A percentile compares a stretch with the other conserved stretches of the same genome.
Evolutionary conservation across 2,113 vertebrate genomes (phyloP).

Genomic region (Abramis brama): DNA sequence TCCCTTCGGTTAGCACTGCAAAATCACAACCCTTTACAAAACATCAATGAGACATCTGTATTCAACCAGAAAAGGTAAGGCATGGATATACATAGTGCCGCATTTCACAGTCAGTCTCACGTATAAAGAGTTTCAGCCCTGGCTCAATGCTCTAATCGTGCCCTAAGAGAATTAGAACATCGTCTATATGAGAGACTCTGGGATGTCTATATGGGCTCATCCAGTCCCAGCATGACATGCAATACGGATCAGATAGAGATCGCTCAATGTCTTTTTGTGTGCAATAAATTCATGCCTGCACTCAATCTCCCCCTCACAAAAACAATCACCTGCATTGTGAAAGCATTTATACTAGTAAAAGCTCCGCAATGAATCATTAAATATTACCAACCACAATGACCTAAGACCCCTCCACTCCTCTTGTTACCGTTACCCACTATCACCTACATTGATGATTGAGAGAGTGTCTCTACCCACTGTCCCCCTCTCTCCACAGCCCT

Average conservation of each 20-base stretch:
- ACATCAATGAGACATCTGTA: slow-evolving; percentile 30
- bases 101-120: slow-evolving; percentile 31
- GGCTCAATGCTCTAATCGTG: slow-evolving; percentile 7
- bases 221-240: slow-evolving; percentile 62
- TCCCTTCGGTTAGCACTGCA: slow-evolving; percentile 8
- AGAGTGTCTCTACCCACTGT: slow-evolving; percentile 31
- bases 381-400: slow-evolving; percentile 46
- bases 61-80: slow-evolving; percentile 36
- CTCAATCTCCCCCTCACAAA: slow-evolving; percentile 40
- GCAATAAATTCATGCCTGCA: slow-evolving; percentile 49
- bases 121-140: slow-evolving; percentile 19
- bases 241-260: slow-evolving; percentile 58
- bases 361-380: slow-evolving; percentile 49
- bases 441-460: not conserved
- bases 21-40: not conserved
- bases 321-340: slow-evolving; percentile 56
- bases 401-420: not conserved
- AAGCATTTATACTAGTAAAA: slow-evolving; percentile 56
- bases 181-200: slow-evolving; percentile 58
- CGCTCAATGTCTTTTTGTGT: slow-evolving; percentile 32
- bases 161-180: slow-evolving; percentile 36
- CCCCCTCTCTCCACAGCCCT: slow-evolving; percentile 36
- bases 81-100: slow-evolving; percentile 33
- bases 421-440: slow-evolving; percentile 15
- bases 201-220: slow-evolving; percentile 45